Conservation (phyloP, 2,888 invertebrate genomes). For the Drosophila demipolita region DNA sequence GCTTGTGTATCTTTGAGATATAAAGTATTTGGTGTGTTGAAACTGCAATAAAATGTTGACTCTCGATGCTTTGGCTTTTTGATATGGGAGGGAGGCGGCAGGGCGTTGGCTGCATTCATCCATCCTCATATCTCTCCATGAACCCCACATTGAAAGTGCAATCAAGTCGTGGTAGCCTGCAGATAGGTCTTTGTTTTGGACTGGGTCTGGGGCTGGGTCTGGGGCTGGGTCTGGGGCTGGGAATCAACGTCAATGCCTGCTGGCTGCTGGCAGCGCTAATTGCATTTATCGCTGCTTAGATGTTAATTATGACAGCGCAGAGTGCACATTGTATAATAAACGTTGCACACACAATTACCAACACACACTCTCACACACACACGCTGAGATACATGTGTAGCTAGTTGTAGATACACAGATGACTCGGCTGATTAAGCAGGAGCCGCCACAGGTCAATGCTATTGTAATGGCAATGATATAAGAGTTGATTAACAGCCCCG, state of each 20-base stretch:
- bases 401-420: constrained; percentile 9
- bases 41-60: constrained; percentile 57
- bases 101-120: constrained; percentile 50
- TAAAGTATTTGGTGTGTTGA: constrained; percentile 24
- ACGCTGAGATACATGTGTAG: neutral
- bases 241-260: constrained; percentile 53
- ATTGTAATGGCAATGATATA: constrained; percentile 45
- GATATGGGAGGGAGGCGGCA: constrained; percentile 48
- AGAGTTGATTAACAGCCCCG: constrained; percentile 36
- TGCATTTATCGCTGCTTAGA: constrained; percentile 75
- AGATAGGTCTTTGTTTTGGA: constrained; percentile 9
- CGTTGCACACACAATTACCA: constrained; percentile 20
- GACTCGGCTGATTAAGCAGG: constrained; percentile 45
- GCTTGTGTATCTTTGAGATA: constrained; percentile 63
- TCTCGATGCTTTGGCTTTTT: constrained; percentile 58
- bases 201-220: constrained; percentile 10
- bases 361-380: constrained; percentile 6
- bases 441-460: constrained; percentile 58
- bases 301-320: constrained; percentile 73
- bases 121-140: constrained; percentile 52
- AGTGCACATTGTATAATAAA: constrained; percentile 55
- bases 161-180: constrained; percentile 55
- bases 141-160: constrained; percentile 78
- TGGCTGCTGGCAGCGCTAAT: constrained; percentile 59
- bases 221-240: constrained; percentile 5